Evolutionary conservation across 1,140 invertebrate species (phyloP).

Genomic region (Formica exsecta): DNA sequence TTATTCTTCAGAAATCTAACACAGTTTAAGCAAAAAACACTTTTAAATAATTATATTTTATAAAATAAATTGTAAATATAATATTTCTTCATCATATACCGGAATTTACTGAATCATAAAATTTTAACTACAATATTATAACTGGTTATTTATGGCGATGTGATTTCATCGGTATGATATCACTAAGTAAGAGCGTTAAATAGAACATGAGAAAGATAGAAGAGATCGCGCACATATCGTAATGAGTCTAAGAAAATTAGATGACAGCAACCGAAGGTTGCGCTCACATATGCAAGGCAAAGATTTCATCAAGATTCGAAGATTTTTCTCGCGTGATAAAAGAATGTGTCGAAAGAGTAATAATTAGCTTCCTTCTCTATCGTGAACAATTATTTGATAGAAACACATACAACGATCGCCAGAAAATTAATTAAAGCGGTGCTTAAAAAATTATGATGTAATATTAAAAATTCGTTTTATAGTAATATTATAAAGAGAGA

Average conservation of each 20-base stretch:
- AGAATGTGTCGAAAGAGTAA: background rate
- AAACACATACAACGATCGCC: background rate
- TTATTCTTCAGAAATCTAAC: background rate
- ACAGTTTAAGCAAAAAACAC: background rate
- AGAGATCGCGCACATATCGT: background rate
- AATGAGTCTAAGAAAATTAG: constrained; percentile 42
- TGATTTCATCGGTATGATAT: constrained; percentile 29
- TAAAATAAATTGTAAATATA: background rate
- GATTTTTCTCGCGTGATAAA: constrained; percentile 19
- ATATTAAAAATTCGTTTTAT: background rate
- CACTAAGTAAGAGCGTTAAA: background rate
- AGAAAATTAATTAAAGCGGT: background rate
- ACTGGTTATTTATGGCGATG: background rate
- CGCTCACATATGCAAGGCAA: too few relatives aligned
- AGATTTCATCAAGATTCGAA: background rate
- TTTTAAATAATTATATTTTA: background rate
- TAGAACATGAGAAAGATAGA: background rate
- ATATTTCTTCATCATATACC: background rate
- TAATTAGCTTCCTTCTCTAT: background rate
- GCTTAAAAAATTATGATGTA: background rate
- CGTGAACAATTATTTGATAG: background rate
- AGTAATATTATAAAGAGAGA: background rate
- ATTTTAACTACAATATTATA: background rate
- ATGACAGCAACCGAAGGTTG: background rate
- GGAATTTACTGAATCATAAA: background rate